A percentile compares a stretch with the other conserved stretches of the same genome.
Evolutionary conservation across 1,140 invertebrate species (phyloP).

Genomic region (Mercenaria mercenaria): DNA sequence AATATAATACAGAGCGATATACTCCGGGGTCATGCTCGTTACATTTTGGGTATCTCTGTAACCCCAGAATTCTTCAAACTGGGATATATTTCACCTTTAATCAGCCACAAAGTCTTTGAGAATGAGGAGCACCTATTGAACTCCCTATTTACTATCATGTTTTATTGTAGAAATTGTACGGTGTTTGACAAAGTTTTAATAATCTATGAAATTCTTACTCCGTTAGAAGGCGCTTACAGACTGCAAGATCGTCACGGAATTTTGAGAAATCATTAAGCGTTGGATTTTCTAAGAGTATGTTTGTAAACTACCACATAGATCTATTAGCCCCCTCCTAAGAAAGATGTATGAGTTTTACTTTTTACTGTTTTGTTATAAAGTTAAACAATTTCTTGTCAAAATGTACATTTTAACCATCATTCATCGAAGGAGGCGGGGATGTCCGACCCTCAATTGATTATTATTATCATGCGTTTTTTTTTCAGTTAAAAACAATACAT

Average conservation of each 20-base stretch:
- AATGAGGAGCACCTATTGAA: neutral
- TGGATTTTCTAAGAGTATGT: constrained; percentile 46
- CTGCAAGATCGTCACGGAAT: constrained; percentile 2
- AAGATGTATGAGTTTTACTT: neutral
- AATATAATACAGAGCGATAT: constrained; percentile 5
- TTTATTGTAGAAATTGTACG: constrained; percentile 21
- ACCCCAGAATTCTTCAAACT: neutral
- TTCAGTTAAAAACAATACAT: too few species aligned
- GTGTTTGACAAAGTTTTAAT: constrained; percentile 42
- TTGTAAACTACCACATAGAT: constrained; percentile 30
- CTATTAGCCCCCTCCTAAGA: constrained; percentile 12
- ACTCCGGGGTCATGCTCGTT: neutral
- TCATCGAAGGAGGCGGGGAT: too few species aligned
- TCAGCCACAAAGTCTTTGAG: neutral
- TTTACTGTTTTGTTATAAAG: neutral
- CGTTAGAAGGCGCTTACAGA: neutral
- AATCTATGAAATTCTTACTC: constrained; percentile 45
- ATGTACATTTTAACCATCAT: neutral
- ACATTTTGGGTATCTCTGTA: neutral
- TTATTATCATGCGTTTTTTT: too few species aligned
- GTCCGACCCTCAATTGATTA: too few species aligned
- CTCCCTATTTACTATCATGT: constrained; percentile 8
- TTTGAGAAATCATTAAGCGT: constrained; percentile 29
- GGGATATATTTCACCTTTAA: neutral
- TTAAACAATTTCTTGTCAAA: neutral